Evolutionary conservation across 23 tunicate genomes (phyloP).

Genomic region (Oikopleura albicans): DNA sequence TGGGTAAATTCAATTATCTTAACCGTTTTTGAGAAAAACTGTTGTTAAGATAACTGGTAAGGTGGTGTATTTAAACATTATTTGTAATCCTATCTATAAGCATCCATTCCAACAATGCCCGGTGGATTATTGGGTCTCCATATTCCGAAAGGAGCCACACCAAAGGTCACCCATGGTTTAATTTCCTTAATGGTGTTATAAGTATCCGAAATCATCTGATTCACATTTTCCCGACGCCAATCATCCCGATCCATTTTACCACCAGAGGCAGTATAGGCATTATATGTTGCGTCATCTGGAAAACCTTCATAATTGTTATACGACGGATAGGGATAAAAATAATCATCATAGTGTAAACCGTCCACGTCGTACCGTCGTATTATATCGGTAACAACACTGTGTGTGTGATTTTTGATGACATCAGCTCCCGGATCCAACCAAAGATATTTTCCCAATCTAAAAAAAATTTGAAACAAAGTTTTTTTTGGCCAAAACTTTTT

Average conservation of each 20-base stretch:
- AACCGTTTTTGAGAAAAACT: too few relatives aligned
- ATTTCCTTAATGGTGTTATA: not conserved
- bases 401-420: not conserved
- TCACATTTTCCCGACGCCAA: conserved; percentile 7
- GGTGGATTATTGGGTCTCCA: conserved; percentile 10
- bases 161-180: not conserved
- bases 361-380: not conserved
- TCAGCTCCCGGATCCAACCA: conserved; percentile 15
- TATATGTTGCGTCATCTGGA: conserved; percentile 10
- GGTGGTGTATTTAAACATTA: too few relatives aligned
- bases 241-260: not conserved
- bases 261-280: not conserved
- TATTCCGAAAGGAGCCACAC: conserved; percentile 11
- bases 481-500: too few relatives aligned
- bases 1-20: too few relatives aligned
- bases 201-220: conserved; percentile 4
- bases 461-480: too few relatives aligned
- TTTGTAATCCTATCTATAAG: too few relatives aligned
- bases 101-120: conserved; percentile 16
- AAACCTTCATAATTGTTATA: not conserved
- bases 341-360: conserved; percentile 10
- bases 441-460: not conserved
- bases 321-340: conserved; percentile 14
- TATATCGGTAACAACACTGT: not conserved
- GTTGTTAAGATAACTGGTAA: too few relatives aligned